These are phyloP conservation scores for Gymnocephalus cernua DNA, from an alignment of 2,113 vertebrate genomes.

Conservation along the genomic window DNA sequence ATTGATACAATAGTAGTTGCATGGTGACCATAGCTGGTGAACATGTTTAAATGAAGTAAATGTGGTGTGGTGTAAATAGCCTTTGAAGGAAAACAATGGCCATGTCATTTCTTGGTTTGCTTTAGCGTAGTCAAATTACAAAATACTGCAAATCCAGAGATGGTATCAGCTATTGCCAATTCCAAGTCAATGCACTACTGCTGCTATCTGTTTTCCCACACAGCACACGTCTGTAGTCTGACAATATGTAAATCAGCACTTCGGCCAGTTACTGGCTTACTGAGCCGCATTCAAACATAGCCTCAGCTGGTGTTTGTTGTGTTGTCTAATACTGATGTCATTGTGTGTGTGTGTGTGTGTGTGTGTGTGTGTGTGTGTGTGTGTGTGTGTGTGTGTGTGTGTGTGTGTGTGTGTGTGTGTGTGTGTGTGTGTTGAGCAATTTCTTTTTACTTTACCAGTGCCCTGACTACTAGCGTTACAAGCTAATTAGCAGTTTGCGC, in stretches of 20 bases:
- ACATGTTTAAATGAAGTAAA: background rate
- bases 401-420: no score
- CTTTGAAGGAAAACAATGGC: background rate
- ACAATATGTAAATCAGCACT: slow-evolving; percentile 11
- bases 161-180: background rate
- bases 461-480: no score
- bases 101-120: background rate
- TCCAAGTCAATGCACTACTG: background rate
- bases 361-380: no score
- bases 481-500: no score
- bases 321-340: background rate
- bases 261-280: background rate
- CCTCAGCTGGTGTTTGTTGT: slow-evolving; percentile 48
- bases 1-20: no score
- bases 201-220: background rate
- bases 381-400: no score
- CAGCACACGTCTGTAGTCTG: background rate
- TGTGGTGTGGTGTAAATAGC: background rate
- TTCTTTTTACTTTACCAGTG: no score
- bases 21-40: background rate
- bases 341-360: background rate
- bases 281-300: slow-evolving; percentile 16
- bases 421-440: slow-evolving; percentile 8
- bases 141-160: background rate
- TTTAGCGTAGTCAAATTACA: background rate